phyloP scores from a whole-genome alignment of 2,797 vertebrate species.

The Pantherophis alleghaniensis region DNA sequence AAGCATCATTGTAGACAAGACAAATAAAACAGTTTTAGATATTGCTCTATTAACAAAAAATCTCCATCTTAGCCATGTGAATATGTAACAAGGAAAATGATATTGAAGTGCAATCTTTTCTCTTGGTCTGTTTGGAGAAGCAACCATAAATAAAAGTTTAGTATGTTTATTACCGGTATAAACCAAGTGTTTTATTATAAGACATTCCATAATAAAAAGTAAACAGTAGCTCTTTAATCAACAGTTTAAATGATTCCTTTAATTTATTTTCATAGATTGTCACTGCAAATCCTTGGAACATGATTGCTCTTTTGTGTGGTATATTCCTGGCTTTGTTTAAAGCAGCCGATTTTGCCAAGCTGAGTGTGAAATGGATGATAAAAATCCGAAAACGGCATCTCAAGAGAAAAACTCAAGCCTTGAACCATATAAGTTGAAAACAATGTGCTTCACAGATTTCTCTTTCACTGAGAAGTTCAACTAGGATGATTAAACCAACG shows the following conservation, averaged over 20 bases:
- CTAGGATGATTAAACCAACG: not conserved
- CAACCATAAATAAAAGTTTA: not conserved
- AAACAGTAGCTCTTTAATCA: not conserved
- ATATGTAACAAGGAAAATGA: not conserved
- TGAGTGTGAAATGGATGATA: slow-evolving; percentile 93
- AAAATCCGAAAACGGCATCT: slow-evolving; percentile 88
- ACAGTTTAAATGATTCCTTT: not conserved
- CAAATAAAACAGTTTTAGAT: not conserved
- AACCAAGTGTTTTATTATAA: not conserved
- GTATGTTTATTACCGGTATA: not conserved
- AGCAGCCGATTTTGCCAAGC: slow-evolving; percentile 92
- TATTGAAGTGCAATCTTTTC: not conserved
- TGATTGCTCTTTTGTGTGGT: slow-evolving; percentile 90
- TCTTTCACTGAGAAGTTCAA: slow-evolving; percentile 18
- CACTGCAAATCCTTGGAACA: slow-evolving; percentile 95
- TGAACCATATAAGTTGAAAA: slow-evolving; percentile 82
- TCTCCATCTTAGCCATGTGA: not conserved
- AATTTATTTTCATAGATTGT: slow-evolving; percentile 81
- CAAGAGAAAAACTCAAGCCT: slow-evolving; percentile 78
- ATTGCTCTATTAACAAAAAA: not conserved
- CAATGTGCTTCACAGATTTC: not conserved
- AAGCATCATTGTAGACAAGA: not conserved
- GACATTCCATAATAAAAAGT: not conserved
- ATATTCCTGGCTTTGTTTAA: slow-evolving; percentile 97
- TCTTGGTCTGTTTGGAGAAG: not conserved